Evolutionary conservation across 2,113 vertebrate species (phyloP).

Genomic region (Sinocyclocheilus grahami): DNA sequence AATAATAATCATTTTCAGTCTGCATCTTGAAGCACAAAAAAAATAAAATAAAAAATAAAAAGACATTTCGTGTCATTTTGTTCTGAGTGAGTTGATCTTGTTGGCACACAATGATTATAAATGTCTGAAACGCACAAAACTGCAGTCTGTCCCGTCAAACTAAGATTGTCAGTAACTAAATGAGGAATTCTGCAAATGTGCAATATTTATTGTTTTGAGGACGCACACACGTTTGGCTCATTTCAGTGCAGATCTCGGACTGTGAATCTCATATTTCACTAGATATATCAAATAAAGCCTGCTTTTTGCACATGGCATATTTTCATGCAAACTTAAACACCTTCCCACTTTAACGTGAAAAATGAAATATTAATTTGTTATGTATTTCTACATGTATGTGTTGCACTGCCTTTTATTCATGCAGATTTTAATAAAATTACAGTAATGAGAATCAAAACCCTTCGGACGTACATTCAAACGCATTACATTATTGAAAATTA

Average conservation of each 20-base stretch:
- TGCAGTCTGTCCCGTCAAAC: not conserved
- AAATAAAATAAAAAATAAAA: not conserved
- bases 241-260: not conserved
- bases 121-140: not conserved
- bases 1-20: not conserved
- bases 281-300: not conserved
- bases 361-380: not conserved
- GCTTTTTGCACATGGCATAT: too few relatives aligned
- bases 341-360: not conserved
- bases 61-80: not conserved
- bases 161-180: slow-evolving; percentile 58
- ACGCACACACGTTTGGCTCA: not conserved
- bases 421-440: not conserved
- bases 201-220: not conserved
- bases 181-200: not conserved
- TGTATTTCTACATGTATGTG: not conserved
- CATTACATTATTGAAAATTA: not conserved
- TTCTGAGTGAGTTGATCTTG: not conserved
- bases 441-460: not conserved
- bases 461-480: too few relatives aligned
- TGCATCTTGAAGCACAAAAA: not conserved
- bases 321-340: not conserved
- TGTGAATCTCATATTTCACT: not conserved
- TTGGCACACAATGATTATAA: not conserved
- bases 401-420: not conserved